These are phyloP conservation scores for Apodemia zela DNA, from an alignment of 2,888 invertebrate species.

Conservation along the genomic window DNA sequence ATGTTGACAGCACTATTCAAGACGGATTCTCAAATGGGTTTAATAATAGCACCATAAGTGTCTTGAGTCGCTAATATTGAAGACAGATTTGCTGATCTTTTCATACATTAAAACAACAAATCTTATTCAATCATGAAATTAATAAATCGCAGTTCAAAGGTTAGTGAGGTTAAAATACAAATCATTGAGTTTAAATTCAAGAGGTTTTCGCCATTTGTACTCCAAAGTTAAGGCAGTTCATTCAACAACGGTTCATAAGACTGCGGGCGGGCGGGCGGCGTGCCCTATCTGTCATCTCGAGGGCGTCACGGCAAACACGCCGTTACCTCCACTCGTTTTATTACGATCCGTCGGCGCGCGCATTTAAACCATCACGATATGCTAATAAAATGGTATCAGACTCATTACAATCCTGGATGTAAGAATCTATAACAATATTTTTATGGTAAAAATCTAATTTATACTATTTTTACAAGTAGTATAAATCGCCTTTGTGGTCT, in stretches of 20 bases:
- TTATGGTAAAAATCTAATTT: no score
- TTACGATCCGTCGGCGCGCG: conserved; percentile 52
- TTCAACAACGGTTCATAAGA: conserved; percentile 52
- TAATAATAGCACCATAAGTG: no score
- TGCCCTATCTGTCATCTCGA: conserved; percentile 76
- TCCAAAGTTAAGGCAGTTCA: conserved; percentile 7
- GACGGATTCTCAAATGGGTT: no score
- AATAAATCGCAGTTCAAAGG: no score
- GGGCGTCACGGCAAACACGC: conserved; percentile 66
- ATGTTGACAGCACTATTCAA: no score
- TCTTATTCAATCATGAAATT: no score
- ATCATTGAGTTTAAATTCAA: neutral
- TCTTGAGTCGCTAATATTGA: neutral
- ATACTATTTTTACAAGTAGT: no score
- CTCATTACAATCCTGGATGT: conserved; percentile 37
- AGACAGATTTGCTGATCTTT: no score
- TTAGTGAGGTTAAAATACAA: no score
- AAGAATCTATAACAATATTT: conserved; percentile 14
- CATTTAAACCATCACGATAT: conserved; percentile 48
- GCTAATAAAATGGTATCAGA: conserved; percentile 52
- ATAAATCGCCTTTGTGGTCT: no score
- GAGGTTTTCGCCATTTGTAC: neutral
- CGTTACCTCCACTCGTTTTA: conserved; percentile 74
- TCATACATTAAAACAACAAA: no score
- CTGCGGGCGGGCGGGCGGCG: conserved; percentile 46